These are phyloP conservation scores for Cydia splendana DNA, from an alignment of 1,140 invertebrate genomes.

Conservation along the genomic window DNA sequence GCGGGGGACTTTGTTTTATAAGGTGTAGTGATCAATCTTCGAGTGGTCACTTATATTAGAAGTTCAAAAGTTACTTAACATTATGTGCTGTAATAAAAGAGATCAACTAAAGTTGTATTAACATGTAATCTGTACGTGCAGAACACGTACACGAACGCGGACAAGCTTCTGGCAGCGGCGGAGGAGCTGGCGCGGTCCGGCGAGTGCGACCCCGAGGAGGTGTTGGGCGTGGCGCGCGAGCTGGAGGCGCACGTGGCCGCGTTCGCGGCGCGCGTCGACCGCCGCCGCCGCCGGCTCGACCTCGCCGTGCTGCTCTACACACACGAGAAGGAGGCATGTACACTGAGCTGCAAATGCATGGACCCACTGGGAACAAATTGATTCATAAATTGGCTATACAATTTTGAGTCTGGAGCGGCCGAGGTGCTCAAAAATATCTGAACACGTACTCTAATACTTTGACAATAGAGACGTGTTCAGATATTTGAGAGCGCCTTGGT, in stretches of 20 bases:
- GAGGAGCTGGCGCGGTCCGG: constrained; percentile 97
- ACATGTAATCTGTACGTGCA: constrained; percentile 77
- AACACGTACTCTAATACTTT: too few species aligned
- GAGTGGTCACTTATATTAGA: too few species aligned
- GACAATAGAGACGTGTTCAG: too few species aligned
- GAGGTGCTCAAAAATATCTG: too few species aligned
- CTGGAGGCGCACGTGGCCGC: constrained; percentile 94
- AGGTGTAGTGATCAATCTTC: too few species aligned
- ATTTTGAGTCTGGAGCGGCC: too few species aligned
- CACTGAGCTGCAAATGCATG: neutral
- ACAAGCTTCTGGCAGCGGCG: constrained; percentile 96
- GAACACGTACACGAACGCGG: constrained; percentile 99
- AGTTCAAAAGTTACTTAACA: too few species aligned
- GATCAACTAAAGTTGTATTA: neutral
- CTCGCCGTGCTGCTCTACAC: constrained; percentile 97
- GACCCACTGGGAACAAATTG: too few species aligned
- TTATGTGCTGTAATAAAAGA: too few species aligned
- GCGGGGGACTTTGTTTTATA: too few species aligned
- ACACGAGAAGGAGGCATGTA: constrained; percentile 94
- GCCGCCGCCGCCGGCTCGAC: constrained; percentile 93
- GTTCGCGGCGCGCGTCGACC: constrained; percentile 96
- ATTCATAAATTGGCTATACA: too few species aligned
- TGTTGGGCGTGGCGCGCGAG: constrained; percentile 95
- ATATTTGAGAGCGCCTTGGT: too few species aligned
- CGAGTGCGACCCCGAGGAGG: constrained; percentile 97